Percentiles rank a stretch among this genome's conserved stretches.
Evolutionary conservation across 1,140 invertebrate genomes (phyloP).

Genomic region (Trissolcus basalis): DNA sequence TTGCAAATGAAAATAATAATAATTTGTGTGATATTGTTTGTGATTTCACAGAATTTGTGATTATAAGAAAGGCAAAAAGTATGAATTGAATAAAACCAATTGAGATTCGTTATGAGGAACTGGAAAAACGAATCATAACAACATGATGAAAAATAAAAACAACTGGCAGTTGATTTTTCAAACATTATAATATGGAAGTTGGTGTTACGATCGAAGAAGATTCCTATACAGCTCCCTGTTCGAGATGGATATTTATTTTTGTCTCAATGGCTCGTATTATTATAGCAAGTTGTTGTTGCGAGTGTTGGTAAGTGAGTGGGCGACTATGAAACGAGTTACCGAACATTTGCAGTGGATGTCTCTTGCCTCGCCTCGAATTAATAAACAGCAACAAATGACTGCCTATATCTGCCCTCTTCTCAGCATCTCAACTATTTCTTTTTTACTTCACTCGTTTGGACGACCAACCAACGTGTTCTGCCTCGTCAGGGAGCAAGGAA

Average conservation of each 20-base stretch:
- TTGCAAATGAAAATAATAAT: too few relatives aligned
- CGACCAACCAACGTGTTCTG: slow-evolving; percentile 53
- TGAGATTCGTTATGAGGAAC: too few relatives aligned
- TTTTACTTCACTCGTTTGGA: slow-evolving; percentile 34
- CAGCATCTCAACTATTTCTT: slow-evolving; percentile 54
- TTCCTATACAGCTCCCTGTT: slow-evolving; percentile 53
- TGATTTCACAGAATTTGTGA: too few relatives aligned
- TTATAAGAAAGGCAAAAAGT: too few relatives aligned
- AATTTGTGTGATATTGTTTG: too few relatives aligned
- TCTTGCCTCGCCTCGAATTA: slow-evolving; percentile 73
- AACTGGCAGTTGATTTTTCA: not conserved
- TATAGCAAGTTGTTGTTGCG: slow-evolving; percentile 56
- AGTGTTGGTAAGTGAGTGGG: slow-evolving; percentile 66
- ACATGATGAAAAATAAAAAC: too few relatives aligned
- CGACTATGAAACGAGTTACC: slow-evolving; percentile 68
- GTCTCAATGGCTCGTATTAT: slow-evolving; percentile 56
- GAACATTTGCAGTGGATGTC: slow-evolving; percentile 69
- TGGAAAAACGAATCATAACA: too few relatives aligned
- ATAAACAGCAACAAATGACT: slow-evolving; percentile 75
- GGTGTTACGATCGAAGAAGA: slow-evolving; percentile 50
- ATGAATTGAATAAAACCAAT: too few relatives aligned
- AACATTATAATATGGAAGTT: slow-evolving; percentile 34
- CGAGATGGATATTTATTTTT: slow-evolving; percentile 58
- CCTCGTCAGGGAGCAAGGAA: slow-evolving; percentile 44
- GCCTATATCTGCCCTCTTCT: slow-evolving; percentile 69